phyloP scores from a whole-genome alignment of 2,888 invertebrate genomes.

The Homarus gammarus region DNA sequence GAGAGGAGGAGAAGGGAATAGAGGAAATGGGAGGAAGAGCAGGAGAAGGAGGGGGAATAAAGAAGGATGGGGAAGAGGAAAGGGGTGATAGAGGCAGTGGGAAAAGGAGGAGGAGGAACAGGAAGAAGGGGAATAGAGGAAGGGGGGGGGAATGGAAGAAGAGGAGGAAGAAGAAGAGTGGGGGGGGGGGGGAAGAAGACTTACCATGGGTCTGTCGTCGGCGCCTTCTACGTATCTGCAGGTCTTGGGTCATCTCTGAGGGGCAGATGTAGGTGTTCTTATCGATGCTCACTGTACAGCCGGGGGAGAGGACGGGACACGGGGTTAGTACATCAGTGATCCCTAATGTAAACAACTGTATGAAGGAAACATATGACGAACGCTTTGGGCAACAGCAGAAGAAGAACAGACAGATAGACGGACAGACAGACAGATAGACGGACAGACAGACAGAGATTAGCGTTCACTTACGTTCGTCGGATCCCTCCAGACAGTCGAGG shows the following conservation, averaged over 20 bases:
- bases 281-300: conserved; percentile 67
- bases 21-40: too few species aligned
- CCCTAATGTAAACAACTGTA: too few species aligned
- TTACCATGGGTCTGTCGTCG: conserved; percentile 46
- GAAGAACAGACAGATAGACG: background rate
- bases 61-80: too few species aligned
- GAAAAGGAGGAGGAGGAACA: background rate
- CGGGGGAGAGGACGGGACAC: too few species aligned
- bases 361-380: background rate
- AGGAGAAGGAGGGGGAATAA: too few species aligned
- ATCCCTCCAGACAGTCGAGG: conserved; percentile 80
- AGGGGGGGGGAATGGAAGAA: background rate
- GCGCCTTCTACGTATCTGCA: conserved; percentile 55
- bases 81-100: too few species aligned
- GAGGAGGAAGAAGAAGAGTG: background rate
- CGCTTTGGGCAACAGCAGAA: background rate
- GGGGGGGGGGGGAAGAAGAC: background rate
- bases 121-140: background rate
- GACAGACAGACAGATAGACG: background rate
- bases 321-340: too few species aligned
- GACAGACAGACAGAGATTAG: conserved; percentile 2
- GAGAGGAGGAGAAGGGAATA: too few species aligned
- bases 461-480: conserved; percentile 79
- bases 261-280: conserved; percentile 76
- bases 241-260: conserved; percentile 43